Conservation (phyloP, 2,888 invertebrate genomes). For the Arctia plantaginis region DNA sequence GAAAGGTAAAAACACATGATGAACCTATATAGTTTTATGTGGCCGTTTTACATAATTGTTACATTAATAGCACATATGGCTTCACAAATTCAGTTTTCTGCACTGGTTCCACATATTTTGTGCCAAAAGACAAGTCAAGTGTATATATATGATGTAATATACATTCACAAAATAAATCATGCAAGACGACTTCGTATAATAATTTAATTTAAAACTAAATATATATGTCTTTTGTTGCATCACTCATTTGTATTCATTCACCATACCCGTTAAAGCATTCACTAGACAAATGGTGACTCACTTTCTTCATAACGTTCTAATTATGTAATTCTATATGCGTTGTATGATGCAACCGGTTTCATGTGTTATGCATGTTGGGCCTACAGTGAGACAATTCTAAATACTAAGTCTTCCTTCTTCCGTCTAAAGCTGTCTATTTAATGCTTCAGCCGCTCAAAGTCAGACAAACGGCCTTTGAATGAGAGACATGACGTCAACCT, state of each 20-base stretch:
- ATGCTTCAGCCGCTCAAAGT: not conserved
- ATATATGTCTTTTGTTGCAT: constrained; percentile 7
- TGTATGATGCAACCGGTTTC: constrained; percentile 26
- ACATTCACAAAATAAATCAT: not conserved
- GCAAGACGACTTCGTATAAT: not conserved
- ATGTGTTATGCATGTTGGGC: not conserved
- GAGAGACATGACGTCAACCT: constrained; percentile 2
- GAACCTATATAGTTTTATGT: not conserved
- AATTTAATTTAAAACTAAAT: not conserved
- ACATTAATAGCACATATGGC: too few species aligned
- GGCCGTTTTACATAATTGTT: not conserved
- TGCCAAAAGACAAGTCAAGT: too few species aligned
- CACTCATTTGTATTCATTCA: constrained; percentile 34
- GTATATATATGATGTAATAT: too few species aligned
- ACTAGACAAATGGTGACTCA: constrained; percentile 14
- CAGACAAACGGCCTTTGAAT: not conserved
- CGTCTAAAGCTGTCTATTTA: not conserved
- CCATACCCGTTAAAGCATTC: constrained; percentile 19
- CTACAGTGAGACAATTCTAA: not conserved
- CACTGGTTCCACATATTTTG: not conserved
- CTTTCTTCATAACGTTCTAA: constrained; percentile 33
- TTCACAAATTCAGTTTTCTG: too few species aligned
- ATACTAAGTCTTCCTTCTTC: not conserved
- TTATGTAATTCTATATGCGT: constrained; percentile 25
- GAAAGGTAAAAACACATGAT: not conserved